phyloP scores from a whole-genome alignment of 1,140 invertebrate species.

The Marisa cornuarietis region DNA sequence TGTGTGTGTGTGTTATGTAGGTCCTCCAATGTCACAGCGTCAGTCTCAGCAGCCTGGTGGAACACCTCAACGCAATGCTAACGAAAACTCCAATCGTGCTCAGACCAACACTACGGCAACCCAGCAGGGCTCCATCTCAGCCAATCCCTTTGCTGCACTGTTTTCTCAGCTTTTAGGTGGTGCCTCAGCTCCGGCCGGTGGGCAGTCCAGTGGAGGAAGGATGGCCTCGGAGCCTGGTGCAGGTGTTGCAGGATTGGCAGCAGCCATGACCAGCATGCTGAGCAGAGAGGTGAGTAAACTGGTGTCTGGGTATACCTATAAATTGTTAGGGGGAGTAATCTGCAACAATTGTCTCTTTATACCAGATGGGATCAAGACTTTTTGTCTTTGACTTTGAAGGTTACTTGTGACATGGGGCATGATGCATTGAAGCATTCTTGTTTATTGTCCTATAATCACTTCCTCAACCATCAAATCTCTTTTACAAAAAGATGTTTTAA shows the following conservation, averaged over 20 bases:
- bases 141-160: conserved; percentile 34
- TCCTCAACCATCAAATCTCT: no score
- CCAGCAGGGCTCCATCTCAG: conserved; percentile 30
- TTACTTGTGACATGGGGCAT: no score
- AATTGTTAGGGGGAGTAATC: no score
- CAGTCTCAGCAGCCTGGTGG: conserved; percentile 20
- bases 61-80: conserved; percentile 11
- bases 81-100: conserved; percentile 9
- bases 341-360: no score
- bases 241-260: background rate
- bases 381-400: no score
- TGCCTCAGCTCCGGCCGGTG: conserved; percentile 16
- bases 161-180: conserved; percentile 20
- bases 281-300: background rate
- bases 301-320: no score
- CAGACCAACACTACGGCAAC: conserved; percentile 26
- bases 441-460: no score
- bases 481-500: no score
- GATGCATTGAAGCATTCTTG: no score
- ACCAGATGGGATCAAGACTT: no score
- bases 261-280: background rate
- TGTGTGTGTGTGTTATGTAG: background rate
- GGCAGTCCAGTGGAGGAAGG: background rate
- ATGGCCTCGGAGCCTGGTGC: background rate
- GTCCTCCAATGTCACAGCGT: conserved; percentile 19